phyloP scores from a whole-genome alignment of 1,140 invertebrate species.

The Papilio glaucus region DNA sequence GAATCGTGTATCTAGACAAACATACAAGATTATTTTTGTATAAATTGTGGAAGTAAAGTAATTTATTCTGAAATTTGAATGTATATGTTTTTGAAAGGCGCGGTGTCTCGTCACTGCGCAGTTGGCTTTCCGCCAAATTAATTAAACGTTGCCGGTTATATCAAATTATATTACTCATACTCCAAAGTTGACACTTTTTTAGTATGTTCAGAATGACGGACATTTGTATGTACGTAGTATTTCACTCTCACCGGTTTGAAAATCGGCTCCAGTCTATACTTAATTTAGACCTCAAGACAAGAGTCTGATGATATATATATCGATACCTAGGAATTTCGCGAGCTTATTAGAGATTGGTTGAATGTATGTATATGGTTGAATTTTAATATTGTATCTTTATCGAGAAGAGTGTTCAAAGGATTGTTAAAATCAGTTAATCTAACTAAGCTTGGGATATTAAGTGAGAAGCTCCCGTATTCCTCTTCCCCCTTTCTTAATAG shows the following conservation, averaged over 20 bases:
- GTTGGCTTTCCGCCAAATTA: conserved; percentile 24
- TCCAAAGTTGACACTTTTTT: conserved; percentile 5
- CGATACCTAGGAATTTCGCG: no score
- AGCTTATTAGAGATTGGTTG: no score
- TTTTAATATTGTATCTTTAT: no score
- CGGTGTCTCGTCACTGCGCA: conserved; percentile 15
- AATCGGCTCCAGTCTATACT: background rate
- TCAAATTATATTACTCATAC: conserved; percentile 32
- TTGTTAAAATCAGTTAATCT: no score
- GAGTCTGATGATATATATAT: no score
- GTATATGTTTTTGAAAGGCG: conserved; percentile 28
- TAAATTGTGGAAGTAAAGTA: conserved; percentile 15
- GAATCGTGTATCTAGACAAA: background rate
- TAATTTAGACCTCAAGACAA: background rate
- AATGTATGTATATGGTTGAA: no score
- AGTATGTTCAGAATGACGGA: conserved; percentile 6
- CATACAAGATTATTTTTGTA: background rate
- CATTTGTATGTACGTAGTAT: conserved; percentile 6
- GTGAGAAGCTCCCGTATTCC: no score
- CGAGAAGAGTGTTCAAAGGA: no score
- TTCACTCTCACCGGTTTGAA: background rate
- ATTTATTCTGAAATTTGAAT: conserved; percentile 1
- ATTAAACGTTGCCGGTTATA: conserved; percentile 22
- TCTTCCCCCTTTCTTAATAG: no score
- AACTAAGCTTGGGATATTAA: no score